Conservation (phyloP, 2,113 vertebrate genomes). For the Hemibagrus wyckioides region DNA sequence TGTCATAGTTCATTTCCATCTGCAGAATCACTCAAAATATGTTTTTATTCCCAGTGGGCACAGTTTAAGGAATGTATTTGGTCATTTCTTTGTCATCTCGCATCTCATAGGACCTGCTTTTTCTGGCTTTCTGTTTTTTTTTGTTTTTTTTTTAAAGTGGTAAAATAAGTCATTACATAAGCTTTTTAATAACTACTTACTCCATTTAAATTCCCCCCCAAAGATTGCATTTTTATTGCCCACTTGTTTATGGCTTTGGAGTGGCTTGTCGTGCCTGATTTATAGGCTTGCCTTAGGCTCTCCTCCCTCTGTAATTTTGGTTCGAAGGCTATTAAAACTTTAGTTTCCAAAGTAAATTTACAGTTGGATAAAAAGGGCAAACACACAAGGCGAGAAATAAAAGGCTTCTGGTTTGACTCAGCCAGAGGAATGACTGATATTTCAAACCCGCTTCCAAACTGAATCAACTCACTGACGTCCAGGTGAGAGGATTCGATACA, state of each 20-base stretch:
- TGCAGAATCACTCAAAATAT: background rate
- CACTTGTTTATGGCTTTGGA: conserved; percentile 59
- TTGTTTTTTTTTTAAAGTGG: conserved; percentile 3
- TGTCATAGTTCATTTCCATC: conserved; percentile 41
- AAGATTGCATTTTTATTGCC: conserved; percentile 54
- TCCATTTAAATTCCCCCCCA: conserved; percentile 7
- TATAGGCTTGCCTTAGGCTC: conserved; percentile 49
- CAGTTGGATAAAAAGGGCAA: conserved; percentile 53
- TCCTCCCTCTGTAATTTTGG: conserved; percentile 52
- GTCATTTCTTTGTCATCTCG: conserved; percentile 3
- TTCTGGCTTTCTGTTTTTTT: background rate
- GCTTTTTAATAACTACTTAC: conserved; percentile 47
- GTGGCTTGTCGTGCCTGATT: conserved; percentile 64
- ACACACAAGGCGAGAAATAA: conserved; percentile 11
- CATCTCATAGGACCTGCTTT: background rate
- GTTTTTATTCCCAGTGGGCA: conserved; percentile 5
- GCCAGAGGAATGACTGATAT: conserved; percentile 40
- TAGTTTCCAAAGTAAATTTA: conserved; percentile 24
- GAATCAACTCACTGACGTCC: conserved; percentile 31
- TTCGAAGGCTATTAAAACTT: conserved; percentile 42
- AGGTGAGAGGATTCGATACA: conserved; percentile 21
- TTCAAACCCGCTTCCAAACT: conserved; percentile 36
- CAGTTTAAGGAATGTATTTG: background rate
- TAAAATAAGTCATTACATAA: conserved; percentile 49
- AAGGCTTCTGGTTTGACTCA: conserved; percentile 29